A percentile compares a stretch with the other conserved stretches of the same genome.
phyloP scores from a whole-genome alignment of 2,113 vertebrate species.

The Phrynosoma blainvillii region DNA sequence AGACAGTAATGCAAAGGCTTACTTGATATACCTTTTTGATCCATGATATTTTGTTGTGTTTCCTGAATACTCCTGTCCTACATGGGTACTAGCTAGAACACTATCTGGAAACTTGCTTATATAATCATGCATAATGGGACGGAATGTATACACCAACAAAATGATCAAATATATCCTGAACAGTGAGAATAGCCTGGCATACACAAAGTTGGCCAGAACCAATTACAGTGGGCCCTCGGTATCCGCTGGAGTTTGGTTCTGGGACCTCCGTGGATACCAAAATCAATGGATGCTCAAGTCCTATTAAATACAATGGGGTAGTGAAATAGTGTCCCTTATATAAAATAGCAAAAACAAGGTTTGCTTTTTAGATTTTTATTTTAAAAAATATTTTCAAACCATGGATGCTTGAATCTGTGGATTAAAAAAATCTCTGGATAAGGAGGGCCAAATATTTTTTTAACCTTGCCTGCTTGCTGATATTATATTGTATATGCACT shows the following conservation, averaged over 20 bases:
- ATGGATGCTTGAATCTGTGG: too few relatives aligned
- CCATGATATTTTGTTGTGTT: background rate
- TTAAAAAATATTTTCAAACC: too few relatives aligned
- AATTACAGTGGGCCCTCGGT: too few relatives aligned
- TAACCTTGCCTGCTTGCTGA: background rate
- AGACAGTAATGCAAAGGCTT: background rate
- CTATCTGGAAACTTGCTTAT: background rate
- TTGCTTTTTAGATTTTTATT: too few relatives aligned
- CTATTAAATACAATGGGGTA: too few relatives aligned
- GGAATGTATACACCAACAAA: background rate
- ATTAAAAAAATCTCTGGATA: too few relatives aligned
- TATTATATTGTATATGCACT: background rate
- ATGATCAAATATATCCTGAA: background rate
- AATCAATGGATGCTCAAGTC: too few relatives aligned
- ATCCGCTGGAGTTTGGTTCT: too few relatives aligned
- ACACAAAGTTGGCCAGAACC: background rate
- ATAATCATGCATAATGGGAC: background rate
- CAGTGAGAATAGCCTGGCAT: background rate
- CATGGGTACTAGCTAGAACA: too few relatives aligned
- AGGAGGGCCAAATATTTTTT: background rate
- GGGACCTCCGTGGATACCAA: too few relatives aligned
- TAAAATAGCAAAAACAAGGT: too few relatives aligned
- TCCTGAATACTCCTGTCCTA: background rate
- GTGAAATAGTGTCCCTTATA: too few relatives aligned
- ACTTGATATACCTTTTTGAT: background rate